A percentile compares a stretch with the other conserved stretches of the same genome.
phyloP scores from a whole-genome alignment of 2,113 vertebrate species.

The Centropus unirufus region DNA sequence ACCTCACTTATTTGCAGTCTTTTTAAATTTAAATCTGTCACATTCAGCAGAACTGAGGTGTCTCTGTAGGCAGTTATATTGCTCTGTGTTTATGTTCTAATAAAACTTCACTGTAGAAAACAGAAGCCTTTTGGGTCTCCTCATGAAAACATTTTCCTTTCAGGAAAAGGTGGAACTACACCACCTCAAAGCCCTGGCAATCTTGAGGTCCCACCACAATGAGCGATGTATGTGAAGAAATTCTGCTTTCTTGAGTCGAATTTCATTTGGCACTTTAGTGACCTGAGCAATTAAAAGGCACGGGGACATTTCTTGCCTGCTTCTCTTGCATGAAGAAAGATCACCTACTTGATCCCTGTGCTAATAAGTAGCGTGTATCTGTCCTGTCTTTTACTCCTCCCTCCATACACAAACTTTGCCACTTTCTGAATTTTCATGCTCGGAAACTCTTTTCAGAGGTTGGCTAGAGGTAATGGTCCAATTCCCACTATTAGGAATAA shows the following conservation, averaged over 20 bases:
- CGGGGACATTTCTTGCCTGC: neutral
- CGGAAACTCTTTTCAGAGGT: neutral
- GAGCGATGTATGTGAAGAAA: neutral
- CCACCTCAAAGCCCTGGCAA: neutral
- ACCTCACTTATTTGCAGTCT: neutral
- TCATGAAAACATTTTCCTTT: conserved; percentile 1
- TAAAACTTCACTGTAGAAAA: neutral
- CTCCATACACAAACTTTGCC: neutral
- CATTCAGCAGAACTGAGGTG: neutral
- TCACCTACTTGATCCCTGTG: neutral
- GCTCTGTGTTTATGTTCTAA: neutral
- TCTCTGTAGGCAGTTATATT: neutral
- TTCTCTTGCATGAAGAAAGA: neutral
- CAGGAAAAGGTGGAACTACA: conserved; percentile 4
- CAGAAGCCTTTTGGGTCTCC: conserved; percentile 20
- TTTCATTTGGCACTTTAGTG: neutral
- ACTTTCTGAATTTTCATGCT: neutral
- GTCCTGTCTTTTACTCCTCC: neutral
- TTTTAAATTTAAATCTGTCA: neutral
- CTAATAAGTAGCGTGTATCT: neutral
- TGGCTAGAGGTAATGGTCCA: neutral
- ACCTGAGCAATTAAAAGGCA: neutral
- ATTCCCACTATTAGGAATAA: neutral
- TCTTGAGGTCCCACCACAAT: neutral
- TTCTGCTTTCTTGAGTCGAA: neutral